phyloP scores from a whole-genome alignment of 2,797 vertebrate genomes.

The Pampus argenteus region DNA sequence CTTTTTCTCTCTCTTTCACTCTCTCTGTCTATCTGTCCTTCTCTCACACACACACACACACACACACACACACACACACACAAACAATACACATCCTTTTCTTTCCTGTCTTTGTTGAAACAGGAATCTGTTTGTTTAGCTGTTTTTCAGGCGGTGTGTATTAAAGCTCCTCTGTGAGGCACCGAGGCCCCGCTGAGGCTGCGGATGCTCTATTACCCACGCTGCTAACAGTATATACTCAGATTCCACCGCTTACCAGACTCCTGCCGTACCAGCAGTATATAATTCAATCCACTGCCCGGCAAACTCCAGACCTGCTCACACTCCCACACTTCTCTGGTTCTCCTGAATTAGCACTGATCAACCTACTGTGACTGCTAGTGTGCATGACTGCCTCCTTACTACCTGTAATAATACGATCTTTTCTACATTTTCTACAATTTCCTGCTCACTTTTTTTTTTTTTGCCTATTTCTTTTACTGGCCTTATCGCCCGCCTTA shows the following conservation, averaged over 20 bases:
- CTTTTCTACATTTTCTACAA: conserved; percentile 44
- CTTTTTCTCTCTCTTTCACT: too few species aligned
- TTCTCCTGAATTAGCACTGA: conserved; percentile 55
- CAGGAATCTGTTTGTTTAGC: conserved; percentile 92
- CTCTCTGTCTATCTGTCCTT: too few species aligned
- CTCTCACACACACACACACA: conserved; percentile 67
- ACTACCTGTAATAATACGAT: conserved; percentile 28
- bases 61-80: conserved; percentile 21
- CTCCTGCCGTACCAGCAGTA: conserved; percentile 55
- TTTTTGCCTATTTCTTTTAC: conserved; percentile 36
- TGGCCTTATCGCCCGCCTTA: conserved; percentile 33
- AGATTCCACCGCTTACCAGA: conserved; percentile 56
- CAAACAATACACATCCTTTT: conserved; percentile 75
- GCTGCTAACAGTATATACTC: conserved; percentile 49
- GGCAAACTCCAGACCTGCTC: conserved; percentile 60
- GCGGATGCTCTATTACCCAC: conserved; percentile 62
- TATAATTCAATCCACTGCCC: conserved; percentile 67
- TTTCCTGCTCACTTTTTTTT: conserved; percentile 45
- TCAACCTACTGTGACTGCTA: conserved; percentile 40
- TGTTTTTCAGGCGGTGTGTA: conserved; percentile 78
- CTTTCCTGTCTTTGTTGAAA: conserved; percentile 87
- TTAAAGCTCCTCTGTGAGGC: conserved; percentile 75
- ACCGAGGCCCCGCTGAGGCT: conserved; percentile 66
- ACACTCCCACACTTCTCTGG: conserved; percentile 57
- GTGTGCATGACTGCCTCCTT: conserved; percentile 44